A percentile compares a stretch with the other conserved stretches of the same genome.
phyloP scores from a whole-genome alignment of 2,113 vertebrate genomes.

The Himantopus leucocephalus region DNA sequence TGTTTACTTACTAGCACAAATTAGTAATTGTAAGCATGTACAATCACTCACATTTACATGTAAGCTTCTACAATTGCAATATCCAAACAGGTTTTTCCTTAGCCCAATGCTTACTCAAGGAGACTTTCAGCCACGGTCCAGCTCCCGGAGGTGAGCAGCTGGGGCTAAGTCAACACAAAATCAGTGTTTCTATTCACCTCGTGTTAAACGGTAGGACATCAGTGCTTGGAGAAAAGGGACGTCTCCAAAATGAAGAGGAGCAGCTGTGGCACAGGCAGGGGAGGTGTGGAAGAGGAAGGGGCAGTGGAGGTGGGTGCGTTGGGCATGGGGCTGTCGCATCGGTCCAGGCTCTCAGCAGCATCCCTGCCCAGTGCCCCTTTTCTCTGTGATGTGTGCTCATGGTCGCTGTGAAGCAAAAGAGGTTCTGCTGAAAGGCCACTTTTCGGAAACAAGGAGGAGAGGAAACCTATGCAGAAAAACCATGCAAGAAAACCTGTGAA shows the following conservation, averaged over 20 bases:
- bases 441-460: background rate
- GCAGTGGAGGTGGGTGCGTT: accelerated
- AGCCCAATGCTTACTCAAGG: background rate
- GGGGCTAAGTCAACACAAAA: background rate
- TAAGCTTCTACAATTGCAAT: background rate
- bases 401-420: background rate
- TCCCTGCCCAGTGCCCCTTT: background rate
- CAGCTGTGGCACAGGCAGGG: background rate
- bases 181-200: background rate
- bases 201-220: background rate
- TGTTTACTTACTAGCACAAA: slow-evolving; percentile 11
- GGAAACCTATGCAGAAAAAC: background rate
- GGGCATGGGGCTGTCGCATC: accelerated
- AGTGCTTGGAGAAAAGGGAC: background rate
- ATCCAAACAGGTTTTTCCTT: background rate
- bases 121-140: background rate
- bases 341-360: background rate
- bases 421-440: background rate
- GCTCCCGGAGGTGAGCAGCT: background rate
- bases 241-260: background rate
- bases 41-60: background rate
- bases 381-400: accelerated
- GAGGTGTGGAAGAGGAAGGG: background rate
- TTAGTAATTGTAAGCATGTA: background rate
- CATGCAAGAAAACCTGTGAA: background rate